These are phyloP conservation scores for Microcebus murinus DNA, from an alignment of 2,113 vertebrate genomes.

Conservation along the genomic window DNA sequence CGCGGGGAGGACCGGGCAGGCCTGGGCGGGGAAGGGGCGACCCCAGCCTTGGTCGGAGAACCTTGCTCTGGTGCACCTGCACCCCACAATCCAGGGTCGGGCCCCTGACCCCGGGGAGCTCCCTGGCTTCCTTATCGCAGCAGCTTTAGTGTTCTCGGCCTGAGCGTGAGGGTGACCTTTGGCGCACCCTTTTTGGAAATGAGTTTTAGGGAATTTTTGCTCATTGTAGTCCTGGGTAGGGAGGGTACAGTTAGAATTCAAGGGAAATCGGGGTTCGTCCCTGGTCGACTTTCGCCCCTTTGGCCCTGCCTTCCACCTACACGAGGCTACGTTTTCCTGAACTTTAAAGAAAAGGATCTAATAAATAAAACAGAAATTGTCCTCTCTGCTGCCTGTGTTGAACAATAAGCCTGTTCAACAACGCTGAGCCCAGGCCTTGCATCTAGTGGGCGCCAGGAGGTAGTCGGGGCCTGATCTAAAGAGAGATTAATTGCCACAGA, in stretches of 20 bases:
- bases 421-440: neutral
- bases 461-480: neutral
- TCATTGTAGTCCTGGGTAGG: neutral
- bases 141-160: neutral
- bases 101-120: neutral
- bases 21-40: neutral
- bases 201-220: neutral
- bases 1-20: neutral
- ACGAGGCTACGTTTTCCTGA: neutral
- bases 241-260: neutral
- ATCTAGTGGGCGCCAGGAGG: neutral
- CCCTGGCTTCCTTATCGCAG: neutral
- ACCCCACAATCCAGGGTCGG: neutral
- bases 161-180: neutral
- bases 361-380: neutral
- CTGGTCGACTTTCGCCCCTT: neutral
- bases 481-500: neutral
- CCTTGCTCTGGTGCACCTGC: no score
- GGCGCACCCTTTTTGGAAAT: neutral
- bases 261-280: neutral
- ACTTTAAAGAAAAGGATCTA: neutral
- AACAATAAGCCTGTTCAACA: neutral
- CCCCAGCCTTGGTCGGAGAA: rapidly evolving
- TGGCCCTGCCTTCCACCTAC: neutral
- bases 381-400: neutral